phyloP scores from a whole-genome alignment of 2,888 invertebrate genomes.

The Eupithecia exiguata region DNA sequence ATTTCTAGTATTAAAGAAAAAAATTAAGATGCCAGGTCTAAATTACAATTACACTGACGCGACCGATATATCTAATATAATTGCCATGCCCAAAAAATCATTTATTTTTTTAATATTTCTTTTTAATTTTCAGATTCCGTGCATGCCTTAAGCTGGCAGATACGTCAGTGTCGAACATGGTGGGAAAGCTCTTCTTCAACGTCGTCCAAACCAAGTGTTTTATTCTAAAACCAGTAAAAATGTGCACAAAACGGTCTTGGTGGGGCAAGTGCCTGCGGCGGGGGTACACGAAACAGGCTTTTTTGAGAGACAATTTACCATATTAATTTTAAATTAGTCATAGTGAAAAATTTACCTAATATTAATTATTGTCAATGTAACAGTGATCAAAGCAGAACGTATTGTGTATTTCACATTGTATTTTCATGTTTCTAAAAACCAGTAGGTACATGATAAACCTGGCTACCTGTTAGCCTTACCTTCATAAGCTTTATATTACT shows the following conservation, averaged over 20 bases:
- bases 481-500: neutral
- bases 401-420: neutral
- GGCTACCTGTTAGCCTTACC: neutral
- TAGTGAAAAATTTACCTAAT: neutral
- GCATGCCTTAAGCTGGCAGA: slow-evolving; percentile 95
- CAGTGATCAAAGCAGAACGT: neutral
- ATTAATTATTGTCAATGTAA: neutral
- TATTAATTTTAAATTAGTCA: slow-evolving; percentile 70
- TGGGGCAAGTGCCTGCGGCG: slow-evolving; percentile 91
- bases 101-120: slow-evolving; percentile 1
- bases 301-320: slow-evolving; percentile 88
- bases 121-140: slow-evolving; percentile 88
- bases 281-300: slow-evolving; percentile 87
- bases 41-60: neutral
- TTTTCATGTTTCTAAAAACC: no score
- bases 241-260: slow-evolving; percentile 90
- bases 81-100: neutral
- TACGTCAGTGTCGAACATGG: slow-evolving; percentile 93
- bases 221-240: slow-evolving; percentile 89
- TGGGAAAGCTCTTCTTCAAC: slow-evolving; percentile 97
- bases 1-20: no score
- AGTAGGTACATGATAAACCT: no score
- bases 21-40: no score
- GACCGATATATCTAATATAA: neutral
- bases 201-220: slow-evolving; percentile 97